Conservation (phyloP, 2,113 vertebrate species). For the Cnemophilus loriae region DNA sequence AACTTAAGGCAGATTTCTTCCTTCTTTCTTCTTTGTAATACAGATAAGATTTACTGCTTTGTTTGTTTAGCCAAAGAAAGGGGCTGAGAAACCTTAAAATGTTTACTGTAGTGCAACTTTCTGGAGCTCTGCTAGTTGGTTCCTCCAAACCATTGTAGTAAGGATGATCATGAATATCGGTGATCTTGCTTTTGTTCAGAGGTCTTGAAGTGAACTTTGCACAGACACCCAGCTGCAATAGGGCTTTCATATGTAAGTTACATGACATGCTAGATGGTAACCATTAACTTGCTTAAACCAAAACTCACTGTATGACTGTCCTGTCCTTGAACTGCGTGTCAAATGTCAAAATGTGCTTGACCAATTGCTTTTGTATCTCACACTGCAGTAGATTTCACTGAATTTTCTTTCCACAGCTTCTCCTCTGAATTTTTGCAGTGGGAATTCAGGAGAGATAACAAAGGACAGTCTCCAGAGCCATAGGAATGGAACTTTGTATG, state of each 20-base stretch:
- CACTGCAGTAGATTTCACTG: neutral
- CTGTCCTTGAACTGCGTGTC: neutral
- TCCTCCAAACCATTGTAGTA: neutral
- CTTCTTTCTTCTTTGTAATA: neutral
- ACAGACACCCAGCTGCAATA: neutral
- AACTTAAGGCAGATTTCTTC: neutral
- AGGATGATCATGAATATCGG: neutral
- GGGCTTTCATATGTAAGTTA: neutral
- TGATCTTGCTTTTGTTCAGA: neutral
- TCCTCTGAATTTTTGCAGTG: neutral
- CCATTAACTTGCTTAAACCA: neutral
- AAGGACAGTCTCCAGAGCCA: neutral
- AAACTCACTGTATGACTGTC: neutral
- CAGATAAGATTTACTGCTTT: neutral
- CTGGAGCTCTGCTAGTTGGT: neutral
- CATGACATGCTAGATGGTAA: neutral
- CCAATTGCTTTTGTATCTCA: neutral
- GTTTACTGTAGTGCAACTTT: neutral
- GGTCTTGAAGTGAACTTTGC: neutral
- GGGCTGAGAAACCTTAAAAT: neutral
- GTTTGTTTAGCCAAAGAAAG: neutral
- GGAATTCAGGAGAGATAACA: neutral
- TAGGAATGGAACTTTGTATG: neutral
- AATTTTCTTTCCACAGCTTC: conserved; percentile 32
- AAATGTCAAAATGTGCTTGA: neutral